Evolutionary conservation across 2,797 vertebrate genomes (phyloP).

Genomic region (Danio jaintianensis): DNA sequence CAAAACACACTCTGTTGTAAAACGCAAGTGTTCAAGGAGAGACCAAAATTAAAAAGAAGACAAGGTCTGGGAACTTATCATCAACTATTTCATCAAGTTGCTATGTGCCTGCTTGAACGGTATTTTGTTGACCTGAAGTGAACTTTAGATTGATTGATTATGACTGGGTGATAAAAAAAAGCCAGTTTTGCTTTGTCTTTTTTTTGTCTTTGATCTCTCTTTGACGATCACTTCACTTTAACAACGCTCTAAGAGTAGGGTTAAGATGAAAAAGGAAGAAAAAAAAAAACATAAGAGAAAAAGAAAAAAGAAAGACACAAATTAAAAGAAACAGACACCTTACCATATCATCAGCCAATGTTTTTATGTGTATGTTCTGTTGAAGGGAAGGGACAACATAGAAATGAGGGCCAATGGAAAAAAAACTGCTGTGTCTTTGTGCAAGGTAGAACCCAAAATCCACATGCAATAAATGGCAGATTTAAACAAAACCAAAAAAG

Average conservation of each 20-base stretch:
- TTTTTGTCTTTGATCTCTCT: conserved; percentile 54
- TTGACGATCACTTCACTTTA: conserved; percentile 32
- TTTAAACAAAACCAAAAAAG: not conserved
- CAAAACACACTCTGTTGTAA: conserved; percentile 17
- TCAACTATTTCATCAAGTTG: conserved; percentile 21
- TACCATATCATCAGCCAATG: conserved; percentile 99
- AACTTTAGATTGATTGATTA: conserved; percentile 30
- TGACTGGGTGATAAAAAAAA: not conserved
- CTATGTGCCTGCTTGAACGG: conserved; percentile 12
- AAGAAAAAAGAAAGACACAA: conserved; percentile 63
- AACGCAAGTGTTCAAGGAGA: conserved; percentile 47
- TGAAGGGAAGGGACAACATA: conserved; percentile 80
- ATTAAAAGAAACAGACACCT: conserved; percentile 83
- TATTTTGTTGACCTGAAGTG: not conserved
- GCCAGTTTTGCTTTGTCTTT: not conserved
- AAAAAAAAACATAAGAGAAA: conserved; percentile 42
- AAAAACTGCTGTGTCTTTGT: conserved; percentile 51
- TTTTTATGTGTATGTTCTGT: conserved; percentile 99
- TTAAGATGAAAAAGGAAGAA: conserved; percentile 13
- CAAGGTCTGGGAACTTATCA: conserved; percentile 10
- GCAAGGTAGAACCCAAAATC: conserved; percentile 41
- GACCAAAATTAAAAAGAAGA: conserved; percentile 43
- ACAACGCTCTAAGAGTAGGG: conserved; percentile 26
- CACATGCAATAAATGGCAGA: conserved; percentile 19
- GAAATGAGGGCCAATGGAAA: conserved; percentile 77